Conservation (phyloP, 1,140 invertebrate species). For the Temnothorax longispinosus region DNA sequence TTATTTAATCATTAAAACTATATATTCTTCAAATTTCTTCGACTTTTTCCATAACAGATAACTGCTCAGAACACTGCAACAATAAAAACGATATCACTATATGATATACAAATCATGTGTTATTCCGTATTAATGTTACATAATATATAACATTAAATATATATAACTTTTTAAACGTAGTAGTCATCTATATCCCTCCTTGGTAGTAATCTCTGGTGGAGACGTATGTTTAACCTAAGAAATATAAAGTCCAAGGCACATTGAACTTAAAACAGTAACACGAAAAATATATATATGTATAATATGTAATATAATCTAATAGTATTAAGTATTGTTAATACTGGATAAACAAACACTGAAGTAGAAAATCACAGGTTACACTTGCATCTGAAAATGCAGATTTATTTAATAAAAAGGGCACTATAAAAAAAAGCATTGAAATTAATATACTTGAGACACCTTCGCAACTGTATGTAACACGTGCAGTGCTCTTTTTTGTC, state of each 20-base stretch:
- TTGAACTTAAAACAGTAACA: conserved; percentile 66
- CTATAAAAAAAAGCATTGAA: conserved; percentile 69
- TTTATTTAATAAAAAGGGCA: conserved; percentile 65
- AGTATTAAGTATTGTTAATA: conserved; percentile 66
- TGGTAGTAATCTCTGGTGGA: not conserved
- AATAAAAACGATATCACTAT: conserved; percentile 2
- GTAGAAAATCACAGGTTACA: conserved; percentile 62
- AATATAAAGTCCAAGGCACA: conserved; percentile 26
- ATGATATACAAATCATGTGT: not conserved
- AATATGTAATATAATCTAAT: conserved; percentile 66
- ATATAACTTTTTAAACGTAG: not conserved
- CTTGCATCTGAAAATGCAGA: conserved; percentile 68
- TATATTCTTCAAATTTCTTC: conserved; percentile 30
- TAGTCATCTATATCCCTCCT: conserved; percentile 38
- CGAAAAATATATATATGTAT: conserved; percentile 65
- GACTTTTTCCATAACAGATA: conserved; percentile 6
- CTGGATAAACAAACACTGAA: conserved; percentile 69
- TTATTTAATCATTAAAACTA: conserved; percentile 40
- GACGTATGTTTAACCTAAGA: conserved; percentile 10
- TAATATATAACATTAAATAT: conserved; percentile 21
- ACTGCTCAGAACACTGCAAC: conserved; percentile 43
- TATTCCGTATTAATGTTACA: conserved; percentile 4
- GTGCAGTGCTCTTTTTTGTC: conserved; percentile 55
- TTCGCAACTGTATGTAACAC: conserved; percentile 58
- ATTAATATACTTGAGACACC: conserved; percentile 64